Conservation (phyloP, 2,113 vertebrate species). For the Hypomesus transpacificus region DNA sequence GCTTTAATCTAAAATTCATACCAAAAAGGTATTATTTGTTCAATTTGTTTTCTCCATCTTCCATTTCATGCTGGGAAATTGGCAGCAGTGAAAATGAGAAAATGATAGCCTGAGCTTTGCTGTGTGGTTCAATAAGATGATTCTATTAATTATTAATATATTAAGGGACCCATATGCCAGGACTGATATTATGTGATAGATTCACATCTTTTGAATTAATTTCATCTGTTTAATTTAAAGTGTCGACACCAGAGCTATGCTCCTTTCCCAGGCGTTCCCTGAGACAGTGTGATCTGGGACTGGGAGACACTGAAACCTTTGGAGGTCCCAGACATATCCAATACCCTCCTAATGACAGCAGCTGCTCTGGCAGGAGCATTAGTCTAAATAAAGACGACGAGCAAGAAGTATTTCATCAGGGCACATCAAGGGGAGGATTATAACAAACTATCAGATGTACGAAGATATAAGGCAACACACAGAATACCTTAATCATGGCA, state of each 20-base stretch:
- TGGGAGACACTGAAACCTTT: not conserved
- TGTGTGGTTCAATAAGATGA: slow-evolving; percentile 41
- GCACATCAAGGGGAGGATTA: slow-evolving; percentile 19
- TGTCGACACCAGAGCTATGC: slow-evolving; percentile 38
- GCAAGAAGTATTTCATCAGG: not conserved
- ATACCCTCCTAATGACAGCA: not conserved
- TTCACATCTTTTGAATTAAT: slow-evolving; percentile 58
- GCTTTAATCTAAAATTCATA: slow-evolving; percentile 31
- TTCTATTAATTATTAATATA: slow-evolving; percentile 64
- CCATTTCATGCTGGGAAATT: slow-evolving; percentile 22
- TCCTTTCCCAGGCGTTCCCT: slow-evolving; percentile 13
- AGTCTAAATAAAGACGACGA: slow-evolving; percentile 12
- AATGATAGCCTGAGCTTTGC: slow-evolving; percentile 37
- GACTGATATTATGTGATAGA: slow-evolving; percentile 60
- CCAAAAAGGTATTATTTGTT: slow-evolving; percentile 33
- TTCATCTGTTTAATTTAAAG: slow-evolving; percentile 59
- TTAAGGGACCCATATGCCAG: slow-evolving; percentile 38
- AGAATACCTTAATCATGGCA: not conserved
- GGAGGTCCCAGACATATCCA: not conserved
- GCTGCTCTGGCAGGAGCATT: not conserved
- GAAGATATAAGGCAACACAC: slow-evolving; percentile 3
- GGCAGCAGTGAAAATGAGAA: slow-evolving; percentile 38
- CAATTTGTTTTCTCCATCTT: slow-evolving; percentile 21
- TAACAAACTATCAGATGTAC: slow-evolving; percentile 1
- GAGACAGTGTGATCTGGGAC: not conserved